These are phyloP conservation scores for Protosalanx chinensis DNA, from an alignment of 2,797 vertebrate genomes.

Conservation along the genomic window DNA sequence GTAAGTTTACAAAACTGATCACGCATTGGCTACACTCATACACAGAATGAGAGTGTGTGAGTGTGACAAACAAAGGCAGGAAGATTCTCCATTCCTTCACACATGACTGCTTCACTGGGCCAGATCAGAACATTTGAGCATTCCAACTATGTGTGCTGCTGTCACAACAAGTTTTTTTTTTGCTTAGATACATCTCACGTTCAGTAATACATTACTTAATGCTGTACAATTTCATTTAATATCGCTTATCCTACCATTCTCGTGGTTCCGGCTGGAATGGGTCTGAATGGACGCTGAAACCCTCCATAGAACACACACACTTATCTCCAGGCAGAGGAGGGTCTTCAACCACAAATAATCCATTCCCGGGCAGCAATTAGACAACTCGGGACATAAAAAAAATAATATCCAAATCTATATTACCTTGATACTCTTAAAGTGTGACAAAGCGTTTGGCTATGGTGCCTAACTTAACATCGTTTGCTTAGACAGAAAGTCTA, in stretches of 20 bases:
- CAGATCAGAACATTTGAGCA: constrained; percentile 5
- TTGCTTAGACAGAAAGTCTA: neutral
- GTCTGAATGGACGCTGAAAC: constrained; percentile 43
- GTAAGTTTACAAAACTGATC: too few relatives aligned
- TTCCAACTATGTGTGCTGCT: neutral
- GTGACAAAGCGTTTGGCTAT: neutral
- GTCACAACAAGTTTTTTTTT: neutral
- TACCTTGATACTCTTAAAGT: neutral
- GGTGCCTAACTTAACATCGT: neutral
- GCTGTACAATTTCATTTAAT: neutral
- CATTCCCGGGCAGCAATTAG: constrained; percentile 49
- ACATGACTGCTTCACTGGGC: constrained; percentile 33
- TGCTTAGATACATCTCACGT: neutral
- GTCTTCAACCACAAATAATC: constrained; percentile 44
- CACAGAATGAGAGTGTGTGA: neutral
- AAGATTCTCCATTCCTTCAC: constrained; percentile 31
- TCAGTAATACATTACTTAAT: neutral
- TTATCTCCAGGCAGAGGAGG: constrained; percentile 49
- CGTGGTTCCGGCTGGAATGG: constrained; percentile 26
- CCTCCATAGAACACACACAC: constrained; percentile 46
- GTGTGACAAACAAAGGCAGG: constrained; percentile 19
- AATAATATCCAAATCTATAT: neutral
- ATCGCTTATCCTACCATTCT: constrained; percentile 60
- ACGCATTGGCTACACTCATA: neutral
- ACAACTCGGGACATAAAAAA: constrained; percentile 7